Base-by-base conservation (phyloP, 2,797 vertebrate genomes). In the Anomalospiza imberbis region DNA sequence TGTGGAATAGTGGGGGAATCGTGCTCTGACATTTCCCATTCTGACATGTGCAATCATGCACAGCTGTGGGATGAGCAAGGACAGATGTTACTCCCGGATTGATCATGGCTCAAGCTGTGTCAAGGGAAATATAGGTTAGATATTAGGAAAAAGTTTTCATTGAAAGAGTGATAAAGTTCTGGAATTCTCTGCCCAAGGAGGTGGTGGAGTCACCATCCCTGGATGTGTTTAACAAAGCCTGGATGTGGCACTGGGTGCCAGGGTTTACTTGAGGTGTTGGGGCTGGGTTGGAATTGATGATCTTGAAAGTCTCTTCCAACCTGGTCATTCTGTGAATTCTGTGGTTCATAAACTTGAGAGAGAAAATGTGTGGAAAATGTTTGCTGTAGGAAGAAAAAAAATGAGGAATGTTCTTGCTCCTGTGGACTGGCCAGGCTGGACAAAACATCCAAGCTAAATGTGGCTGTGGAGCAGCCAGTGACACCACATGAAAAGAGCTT, bases 391-490 rank as follows among this genome's bases (percentile, higher is more conserved):
- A 15, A 36, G 34, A n/a, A 75, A 75, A 9, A 28, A 22, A 82
- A 21, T 8, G 12, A 81, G 48, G 67, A 72, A 26, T 10, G 3
- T 72, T 88, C 31, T 74, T 58, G 17, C 9, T 80, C 11, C 31
- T 0, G 0, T 77, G 54, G 65, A 40, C 62, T 58, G 76, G 26
- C 24, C 17, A 2, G 58, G 47, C 63, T 67, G 42, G 68, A n/a
- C 32, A 63, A 62, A 58, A 50, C 44, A 60, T 9, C 67, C 62
- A 32, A 63, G 73, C 82, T 68, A 44, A 90, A 85, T 8, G 75
- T 31, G 75, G 51, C 70, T 79, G 61, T 60, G 63, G 79, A 84
- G 65, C 81, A 80, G 66, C 26, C 48, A 90, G 88, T 36, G 81
- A 51, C 88, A 67, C 51, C 28, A 26, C 68, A 85, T 61, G 79